Percentiles rank a stretch among this genome's conserved stretches.
These are phyloP conservation scores for Dasypogon diadema DNA, from an alignment of 2,888 invertebrate species.

Conservation along the genomic window DNA sequence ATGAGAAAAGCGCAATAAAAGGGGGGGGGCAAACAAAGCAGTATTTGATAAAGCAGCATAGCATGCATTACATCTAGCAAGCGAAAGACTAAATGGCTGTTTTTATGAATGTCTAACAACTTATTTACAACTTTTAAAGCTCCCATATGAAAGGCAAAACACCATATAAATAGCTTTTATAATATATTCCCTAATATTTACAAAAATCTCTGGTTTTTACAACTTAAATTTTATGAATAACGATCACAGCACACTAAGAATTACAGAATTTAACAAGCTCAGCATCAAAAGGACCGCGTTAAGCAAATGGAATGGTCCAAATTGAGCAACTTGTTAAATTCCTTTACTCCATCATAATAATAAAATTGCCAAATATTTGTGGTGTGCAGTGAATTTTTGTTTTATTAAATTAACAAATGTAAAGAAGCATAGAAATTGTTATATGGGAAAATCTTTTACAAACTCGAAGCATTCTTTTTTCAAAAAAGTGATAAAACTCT, in stretches of 20 bases:
- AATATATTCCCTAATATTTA: slow-evolving; percentile 11
- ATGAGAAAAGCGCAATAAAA: too few relatives aligned
- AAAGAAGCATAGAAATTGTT: too few relatives aligned
- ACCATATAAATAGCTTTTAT: slow-evolving; percentile 54
- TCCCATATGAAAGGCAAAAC: slow-evolving; percentile 50
- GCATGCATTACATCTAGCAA: too few relatives aligned
- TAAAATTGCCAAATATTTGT: too few relatives aligned
- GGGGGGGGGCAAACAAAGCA: too few relatives aligned
- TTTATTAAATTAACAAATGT: too few relatives aligned
- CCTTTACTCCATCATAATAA: too few relatives aligned
- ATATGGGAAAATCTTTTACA: background rate
- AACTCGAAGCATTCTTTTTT: background rate
- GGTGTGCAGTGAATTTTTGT: too few relatives aligned
- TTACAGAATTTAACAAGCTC: background rate
- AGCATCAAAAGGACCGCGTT: too few relatives aligned
- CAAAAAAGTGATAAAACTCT: background rate
- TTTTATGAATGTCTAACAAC: background rate
- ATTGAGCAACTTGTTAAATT: too few relatives aligned
- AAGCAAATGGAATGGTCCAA: too few relatives aligned
- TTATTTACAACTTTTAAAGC: slow-evolving; percentile 40
- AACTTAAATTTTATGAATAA: slow-evolving; percentile 36
- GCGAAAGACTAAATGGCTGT: slow-evolving; percentile 7
- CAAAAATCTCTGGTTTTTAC: slow-evolving; percentile 8
- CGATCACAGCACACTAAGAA: background rate
- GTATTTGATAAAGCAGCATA: too few relatives aligned